phyloP scores from a whole-genome alignment of 2,113 vertebrate genomes.

The Orthonyx spaldingii region DNA sequence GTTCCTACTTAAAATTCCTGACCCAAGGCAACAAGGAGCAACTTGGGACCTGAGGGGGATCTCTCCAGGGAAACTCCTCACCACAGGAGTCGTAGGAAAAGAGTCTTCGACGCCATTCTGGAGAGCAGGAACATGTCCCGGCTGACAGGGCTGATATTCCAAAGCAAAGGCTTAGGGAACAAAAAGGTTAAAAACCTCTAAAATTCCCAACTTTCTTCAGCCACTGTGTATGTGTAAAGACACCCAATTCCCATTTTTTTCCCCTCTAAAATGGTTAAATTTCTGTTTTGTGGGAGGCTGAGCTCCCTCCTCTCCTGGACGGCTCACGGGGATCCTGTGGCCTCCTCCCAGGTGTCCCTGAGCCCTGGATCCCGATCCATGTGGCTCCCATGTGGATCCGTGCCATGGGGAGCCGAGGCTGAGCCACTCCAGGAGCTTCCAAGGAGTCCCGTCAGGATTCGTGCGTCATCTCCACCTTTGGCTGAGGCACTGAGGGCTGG shows the following conservation, averaged over 20 bases:
- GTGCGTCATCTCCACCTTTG: neutral
- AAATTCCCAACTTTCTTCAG: neutral
- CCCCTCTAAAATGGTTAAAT: neutral
- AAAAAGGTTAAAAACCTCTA: neutral
- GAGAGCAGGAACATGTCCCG: neutral
- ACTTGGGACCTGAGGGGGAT: neutral
- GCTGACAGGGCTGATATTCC: neutral
- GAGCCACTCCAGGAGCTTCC: neutral
- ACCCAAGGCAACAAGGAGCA: neutral
- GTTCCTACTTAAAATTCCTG: neutral
- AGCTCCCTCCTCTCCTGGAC: neutral
- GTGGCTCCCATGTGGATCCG: neutral
- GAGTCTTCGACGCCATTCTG: neutral
- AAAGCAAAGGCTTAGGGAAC: neutral
- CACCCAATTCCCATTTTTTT: neutral
- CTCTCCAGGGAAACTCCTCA: neutral
- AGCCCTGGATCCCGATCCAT: neutral
- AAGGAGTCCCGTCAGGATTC: neutral
- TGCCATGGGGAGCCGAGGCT: neutral
- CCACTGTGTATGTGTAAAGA: accelerated
- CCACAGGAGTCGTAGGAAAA: neutral
- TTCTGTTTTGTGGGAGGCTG: neutral
- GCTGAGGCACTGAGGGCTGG: neutral
- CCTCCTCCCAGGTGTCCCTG: neutral
- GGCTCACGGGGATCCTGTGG: neutral